phyloP scores from a whole-genome alignment of 2,888 invertebrate species.

The Cephus pygmeus region DNA sequence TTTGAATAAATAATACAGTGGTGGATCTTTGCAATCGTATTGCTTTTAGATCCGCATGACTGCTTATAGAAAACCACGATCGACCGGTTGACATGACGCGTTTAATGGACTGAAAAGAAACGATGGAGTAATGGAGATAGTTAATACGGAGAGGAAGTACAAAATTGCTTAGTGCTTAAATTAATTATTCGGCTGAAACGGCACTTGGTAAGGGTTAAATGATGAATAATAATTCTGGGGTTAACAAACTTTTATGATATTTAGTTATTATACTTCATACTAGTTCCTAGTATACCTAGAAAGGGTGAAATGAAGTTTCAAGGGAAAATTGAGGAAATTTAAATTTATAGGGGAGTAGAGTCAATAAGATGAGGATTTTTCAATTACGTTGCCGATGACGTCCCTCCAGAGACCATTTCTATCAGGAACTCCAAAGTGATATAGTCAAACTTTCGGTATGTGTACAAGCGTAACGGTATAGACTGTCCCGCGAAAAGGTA shows the following conservation, averaged over 20 bases:
- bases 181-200: background rate
- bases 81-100: background rate
- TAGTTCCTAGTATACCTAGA: background rate
- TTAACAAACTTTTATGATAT: background rate
- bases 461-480: background rate
- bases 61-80: background rate
- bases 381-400: background rate
- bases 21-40: background rate
- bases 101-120: background rate
- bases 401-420: background rate
- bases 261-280: background rate
- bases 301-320: background rate
- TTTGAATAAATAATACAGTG: background rate
- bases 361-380: background rate
- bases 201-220: background rate
- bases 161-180: background rate
- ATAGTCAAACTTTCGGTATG: background rate
- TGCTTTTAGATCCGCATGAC: background rate
- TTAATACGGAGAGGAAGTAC: background rate
- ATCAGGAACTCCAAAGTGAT: background rate
- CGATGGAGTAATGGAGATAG: background rate
- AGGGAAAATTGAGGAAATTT: background rate
- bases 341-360: background rate
- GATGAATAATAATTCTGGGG: background rate
- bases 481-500: background rate